Evolutionary conservation across 2,888 invertebrate species (phyloP).

Genomic region (Muschampia plurimacula): DNA sequence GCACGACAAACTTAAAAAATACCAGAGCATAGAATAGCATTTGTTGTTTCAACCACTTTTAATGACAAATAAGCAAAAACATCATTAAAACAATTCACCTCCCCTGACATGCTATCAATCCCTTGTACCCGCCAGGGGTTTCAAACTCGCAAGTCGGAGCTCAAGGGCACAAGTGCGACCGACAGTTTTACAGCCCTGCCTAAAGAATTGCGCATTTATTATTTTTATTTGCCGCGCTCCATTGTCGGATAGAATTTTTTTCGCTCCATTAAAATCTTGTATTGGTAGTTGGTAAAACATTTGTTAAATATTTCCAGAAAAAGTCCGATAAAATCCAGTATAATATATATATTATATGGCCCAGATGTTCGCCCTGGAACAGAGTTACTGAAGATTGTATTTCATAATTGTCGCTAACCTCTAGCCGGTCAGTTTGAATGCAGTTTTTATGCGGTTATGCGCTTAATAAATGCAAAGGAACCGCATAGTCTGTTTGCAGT

Average conservation of each 20-base stretch:
- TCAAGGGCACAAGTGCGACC: constrained; percentile 72
- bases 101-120: constrained; percentile 53
- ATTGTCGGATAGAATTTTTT: constrained; percentile 65
- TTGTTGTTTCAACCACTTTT: not conserved
- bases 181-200: constrained; percentile 80
- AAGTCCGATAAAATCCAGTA: constrained; percentile 29
- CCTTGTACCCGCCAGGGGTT: constrained; percentile 52
- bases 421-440: no score
- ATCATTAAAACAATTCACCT: constrained; percentile 51
- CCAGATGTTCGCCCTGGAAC: not conserved
- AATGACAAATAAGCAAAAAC: constrained; percentile 34
- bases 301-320: constrained; percentile 31
- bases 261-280: constrained; percentile 68
- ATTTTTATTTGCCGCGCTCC: constrained; percentile 77
- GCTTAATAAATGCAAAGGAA: no score
- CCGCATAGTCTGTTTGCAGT: no score
- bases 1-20: no score
- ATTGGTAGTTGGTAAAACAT: constrained; percentile 49
- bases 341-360: not conserved
- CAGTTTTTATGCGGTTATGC: no score
- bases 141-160: constrained; percentile 56
- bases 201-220: constrained; percentile 84
- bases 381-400: not conserved
- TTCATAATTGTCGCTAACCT: no score
- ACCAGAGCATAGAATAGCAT: no score